Conservation (phyloP, 2,888 invertebrate species). For the Zonitis immaculata region DNA sequence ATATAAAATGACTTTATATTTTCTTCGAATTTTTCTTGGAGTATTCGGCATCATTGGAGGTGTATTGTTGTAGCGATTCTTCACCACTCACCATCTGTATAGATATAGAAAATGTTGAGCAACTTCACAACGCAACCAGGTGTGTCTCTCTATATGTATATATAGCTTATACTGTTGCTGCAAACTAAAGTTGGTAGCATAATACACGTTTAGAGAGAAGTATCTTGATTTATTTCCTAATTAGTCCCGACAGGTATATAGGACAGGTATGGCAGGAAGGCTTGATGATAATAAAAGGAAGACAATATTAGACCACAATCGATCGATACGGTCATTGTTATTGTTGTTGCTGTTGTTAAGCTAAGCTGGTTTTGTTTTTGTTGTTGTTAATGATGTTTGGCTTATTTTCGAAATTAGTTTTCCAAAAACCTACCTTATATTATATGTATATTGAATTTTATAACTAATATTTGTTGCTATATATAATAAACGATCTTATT, state of each 20-base stretch:
- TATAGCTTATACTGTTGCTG: conserved; percentile 6
- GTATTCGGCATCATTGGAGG: conserved; percentile 15
- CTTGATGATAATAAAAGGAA: conserved; percentile 35
- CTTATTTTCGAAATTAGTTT: neutral
- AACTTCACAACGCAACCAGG: neutral
- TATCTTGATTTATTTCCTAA: conserved; percentile 49
- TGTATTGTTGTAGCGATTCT: conserved; percentile 4
- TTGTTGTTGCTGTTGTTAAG: conserved; percentile 12
- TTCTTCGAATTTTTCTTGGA: conserved; percentile 19
- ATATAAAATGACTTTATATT: conserved; percentile 20
- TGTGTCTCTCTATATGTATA: neutral
- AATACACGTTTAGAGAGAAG: conserved; percentile 16
- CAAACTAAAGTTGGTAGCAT: conserved; percentile 32
- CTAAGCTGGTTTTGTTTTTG: neutral
- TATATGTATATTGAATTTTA: too few relatives aligned
- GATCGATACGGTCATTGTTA: conserved; percentile 1
- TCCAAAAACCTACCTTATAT: too few relatives aligned
- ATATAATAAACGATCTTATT: neutral
- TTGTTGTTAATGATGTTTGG: neutral
- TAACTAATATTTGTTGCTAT: conserved; percentile 6
- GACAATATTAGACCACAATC: conserved; percentile 17
- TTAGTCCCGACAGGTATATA: conserved; percentile 48
- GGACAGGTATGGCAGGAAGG: conserved; percentile 42
- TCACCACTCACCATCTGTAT: neutral
- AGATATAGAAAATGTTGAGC: conserved; percentile 1